These are phyloP conservation scores for Sinotaia quadrata DNA, from an alignment of 2,888 invertebrate species.

Conservation along the genomic window DNA sequence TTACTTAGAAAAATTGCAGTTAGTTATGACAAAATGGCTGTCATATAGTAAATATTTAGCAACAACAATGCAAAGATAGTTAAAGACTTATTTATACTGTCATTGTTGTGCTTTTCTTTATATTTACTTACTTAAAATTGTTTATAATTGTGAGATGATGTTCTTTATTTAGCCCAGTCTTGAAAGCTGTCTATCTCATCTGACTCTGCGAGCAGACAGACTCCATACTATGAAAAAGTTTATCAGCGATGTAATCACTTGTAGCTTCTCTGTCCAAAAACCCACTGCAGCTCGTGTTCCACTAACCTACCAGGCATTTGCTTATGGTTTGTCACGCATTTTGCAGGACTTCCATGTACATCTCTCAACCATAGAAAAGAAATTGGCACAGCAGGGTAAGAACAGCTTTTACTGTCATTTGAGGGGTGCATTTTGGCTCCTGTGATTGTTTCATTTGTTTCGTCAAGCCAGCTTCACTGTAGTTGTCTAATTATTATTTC, in stretches of 20 bases:
- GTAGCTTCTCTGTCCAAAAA: slow-evolving; percentile 20
- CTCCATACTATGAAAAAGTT: slow-evolving; percentile 54
- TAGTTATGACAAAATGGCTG: too few relatives aligned
- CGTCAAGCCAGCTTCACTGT: too few relatives aligned
- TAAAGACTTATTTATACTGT: too few relatives aligned
- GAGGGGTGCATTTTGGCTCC: slow-evolving; percentile 25
- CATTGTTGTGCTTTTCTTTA: too few relatives aligned
- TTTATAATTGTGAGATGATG: too few relatives aligned
- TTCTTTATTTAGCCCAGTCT: slow-evolving; percentile 45
- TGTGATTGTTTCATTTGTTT: too few relatives aligned
- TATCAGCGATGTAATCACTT: slow-evolving; percentile 36
- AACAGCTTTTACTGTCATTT: slow-evolving; percentile 31
- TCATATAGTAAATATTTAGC: too few relatives aligned
- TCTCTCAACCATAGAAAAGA: slow-evolving; percentile 52
- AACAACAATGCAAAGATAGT: too few relatives aligned
- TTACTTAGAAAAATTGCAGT: too few relatives aligned
- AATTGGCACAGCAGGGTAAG: slow-evolving; percentile 60
- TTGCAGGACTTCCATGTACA: slow-evolving; percentile 49
- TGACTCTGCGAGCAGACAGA: slow-evolving; percentile 53
- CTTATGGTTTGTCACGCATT: slow-evolving; percentile 53
- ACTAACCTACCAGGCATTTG: slow-evolving; percentile 67
- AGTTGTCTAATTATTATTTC: too few relatives aligned
- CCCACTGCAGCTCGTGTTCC: slow-evolving; percentile 6
- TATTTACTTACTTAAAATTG: too few relatives aligned
- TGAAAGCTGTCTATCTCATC: slow-evolving; percentile 44